A percentile compares a stretch with the other conserved stretches of the same genome.
phyloP scores from a whole-genome alignment of 2,113 vertebrate species.

The Gasterosteus aculeatus region DNA sequence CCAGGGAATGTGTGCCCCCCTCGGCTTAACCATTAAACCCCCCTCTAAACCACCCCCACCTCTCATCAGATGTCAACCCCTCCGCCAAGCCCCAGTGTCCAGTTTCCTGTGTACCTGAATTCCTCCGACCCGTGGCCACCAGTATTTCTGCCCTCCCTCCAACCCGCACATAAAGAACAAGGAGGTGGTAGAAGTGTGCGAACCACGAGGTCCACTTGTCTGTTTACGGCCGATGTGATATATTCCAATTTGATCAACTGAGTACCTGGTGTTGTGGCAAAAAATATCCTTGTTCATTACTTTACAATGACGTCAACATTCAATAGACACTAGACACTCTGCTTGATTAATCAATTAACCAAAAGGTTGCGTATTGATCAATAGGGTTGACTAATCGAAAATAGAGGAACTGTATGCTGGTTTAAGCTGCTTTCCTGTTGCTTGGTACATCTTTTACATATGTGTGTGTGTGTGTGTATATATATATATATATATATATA shows the following conservation, averaged over 20 bases:
- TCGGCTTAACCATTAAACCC: slow-evolving; percentile 76
- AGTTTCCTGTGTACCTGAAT: slow-evolving; percentile 77
- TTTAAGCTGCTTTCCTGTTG: not conserved
- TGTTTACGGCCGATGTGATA: slow-evolving; percentile 34
- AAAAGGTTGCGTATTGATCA: not conserved
- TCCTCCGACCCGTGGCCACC: slow-evolving; percentile 71
- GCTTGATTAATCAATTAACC: not conserved
- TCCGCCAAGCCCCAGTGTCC: slow-evolving; percentile 71
- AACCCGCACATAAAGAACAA: slow-evolving; percentile 21
- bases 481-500: not conserved
- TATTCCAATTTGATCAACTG: not conserved
- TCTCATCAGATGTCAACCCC: slow-evolving; percentile 77
- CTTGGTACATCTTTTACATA: too few species aligned
- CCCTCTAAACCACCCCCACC: slow-evolving; percentile 57
- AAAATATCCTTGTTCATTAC: not conserved
- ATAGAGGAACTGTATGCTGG: not conserved
- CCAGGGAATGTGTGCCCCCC: slow-evolving; percentile 79
- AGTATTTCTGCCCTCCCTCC: slow-evolving; percentile 59
- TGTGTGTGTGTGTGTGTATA: not conserved
- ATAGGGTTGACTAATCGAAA: not conserved
- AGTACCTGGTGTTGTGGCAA: not conserved
- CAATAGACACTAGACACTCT: not conserved
- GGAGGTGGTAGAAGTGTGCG: slow-evolving; percentile 11
- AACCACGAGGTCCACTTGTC: slow-evolving; percentile 27
- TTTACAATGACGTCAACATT: not conserved